Conservation (phyloP, 2,113 vertebrate species). For the Urocynchramus pylzowi region DNA sequence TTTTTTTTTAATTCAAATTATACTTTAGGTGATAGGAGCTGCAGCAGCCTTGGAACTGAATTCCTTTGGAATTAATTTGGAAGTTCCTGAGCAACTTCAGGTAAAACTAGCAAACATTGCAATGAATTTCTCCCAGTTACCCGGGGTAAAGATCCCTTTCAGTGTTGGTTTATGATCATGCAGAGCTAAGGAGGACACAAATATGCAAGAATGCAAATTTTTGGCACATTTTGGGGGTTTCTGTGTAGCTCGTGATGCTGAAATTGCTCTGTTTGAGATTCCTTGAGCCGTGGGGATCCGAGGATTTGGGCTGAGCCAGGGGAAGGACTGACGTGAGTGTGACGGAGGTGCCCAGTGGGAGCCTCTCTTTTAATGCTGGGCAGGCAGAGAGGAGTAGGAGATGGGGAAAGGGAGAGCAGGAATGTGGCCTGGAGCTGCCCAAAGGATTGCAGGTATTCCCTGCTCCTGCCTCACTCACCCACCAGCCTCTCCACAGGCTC, state of each 20-base stretch:
- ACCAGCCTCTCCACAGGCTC: neutral
- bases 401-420: neutral
- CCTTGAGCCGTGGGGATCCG: fast-evolving
- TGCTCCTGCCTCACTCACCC: neutral
- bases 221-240: neutral
- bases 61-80: neutral
- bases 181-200: neutral
- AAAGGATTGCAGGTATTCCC: fast-evolving
- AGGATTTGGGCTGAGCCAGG: neutral
- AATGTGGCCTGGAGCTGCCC: neutral
- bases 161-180: neutral
- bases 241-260: neutral
- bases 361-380: neutral
- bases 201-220: neutral
- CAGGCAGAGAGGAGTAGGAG: neutral
- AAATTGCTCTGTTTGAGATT: neutral
- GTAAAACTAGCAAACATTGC: neutral
- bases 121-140: neutral
- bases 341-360: neutral
- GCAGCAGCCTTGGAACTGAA: neutral
- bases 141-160: neutral
- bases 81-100: neutral
- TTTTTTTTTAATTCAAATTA: neutral
- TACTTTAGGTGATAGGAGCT: neutral
- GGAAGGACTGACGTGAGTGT: neutral